These are phyloP conservation scores for Malthinus seriepunctatus DNA, from an alignment of 2,888 invertebrate genomes.

Conservation along the genomic window DNA sequence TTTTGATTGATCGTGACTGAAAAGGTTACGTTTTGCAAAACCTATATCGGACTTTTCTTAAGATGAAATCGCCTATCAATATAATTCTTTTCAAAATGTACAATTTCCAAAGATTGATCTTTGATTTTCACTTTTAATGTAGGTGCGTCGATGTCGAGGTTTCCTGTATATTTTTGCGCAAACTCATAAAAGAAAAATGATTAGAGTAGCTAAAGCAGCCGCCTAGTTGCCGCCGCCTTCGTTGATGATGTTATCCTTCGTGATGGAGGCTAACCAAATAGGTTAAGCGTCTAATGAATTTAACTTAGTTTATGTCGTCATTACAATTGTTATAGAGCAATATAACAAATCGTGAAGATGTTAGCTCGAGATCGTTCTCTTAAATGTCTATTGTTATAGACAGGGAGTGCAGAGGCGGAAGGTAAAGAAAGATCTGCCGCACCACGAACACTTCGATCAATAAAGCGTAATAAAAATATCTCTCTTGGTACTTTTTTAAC, in stretches of 20 bases:
- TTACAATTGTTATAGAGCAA: slow-evolving; percentile 5
- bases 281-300: slow-evolving; percentile 11
- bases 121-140: slow-evolving; percentile 1
- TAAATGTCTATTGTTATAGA: neutral
- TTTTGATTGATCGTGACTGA: no score
- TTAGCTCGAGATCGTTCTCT: neutral
- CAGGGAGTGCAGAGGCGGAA: slow-evolving; percentile 17
- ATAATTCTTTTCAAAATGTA: neutral
- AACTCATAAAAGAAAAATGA: slow-evolving; percentile 13
- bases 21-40: no score
- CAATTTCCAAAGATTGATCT: slow-evolving; percentile 11
- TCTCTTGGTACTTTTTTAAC: slow-evolving; percentile 6
- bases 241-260: slow-evolving; percentile 15
- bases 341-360: neutral
- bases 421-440: slow-evolving; percentile 12
- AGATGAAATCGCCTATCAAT: no score
- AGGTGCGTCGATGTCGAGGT: slow-evolving; percentile 11
- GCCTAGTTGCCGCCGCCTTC: slow-evolving; percentile 16
- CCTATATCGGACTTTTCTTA: no score
- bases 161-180: slow-evolving; percentile 6
- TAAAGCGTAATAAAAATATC: slow-evolving; percentile 16
- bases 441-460: slow-evolving; percentile 16
- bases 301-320: slow-evolving; percentile 7
- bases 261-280: slow-evolving; percentile 8
- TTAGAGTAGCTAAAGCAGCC: slow-evolving; percentile 11